phyloP scores from a whole-genome alignment of 2,797 vertebrate genomes.

The Crenuchus spilurus region DNA sequence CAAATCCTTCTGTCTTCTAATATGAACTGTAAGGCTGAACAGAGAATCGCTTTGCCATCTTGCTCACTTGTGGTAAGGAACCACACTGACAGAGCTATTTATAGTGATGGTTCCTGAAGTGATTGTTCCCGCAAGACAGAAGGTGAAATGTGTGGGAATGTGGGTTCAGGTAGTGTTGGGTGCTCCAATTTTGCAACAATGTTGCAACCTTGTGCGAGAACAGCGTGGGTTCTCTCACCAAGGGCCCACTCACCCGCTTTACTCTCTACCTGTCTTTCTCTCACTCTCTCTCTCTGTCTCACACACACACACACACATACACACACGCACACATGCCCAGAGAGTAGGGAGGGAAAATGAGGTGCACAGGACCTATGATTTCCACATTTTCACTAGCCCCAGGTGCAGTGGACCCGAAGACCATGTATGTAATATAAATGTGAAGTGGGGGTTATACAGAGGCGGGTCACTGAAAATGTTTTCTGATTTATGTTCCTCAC shows the following conservation, averaged over 20 bases:
- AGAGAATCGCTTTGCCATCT: too few species aligned
- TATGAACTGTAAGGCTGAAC: too few species aligned
- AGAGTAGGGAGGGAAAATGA: not conserved
- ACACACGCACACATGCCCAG: not conserved
- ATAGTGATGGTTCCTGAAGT: too few species aligned
- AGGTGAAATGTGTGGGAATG: too few species aligned
- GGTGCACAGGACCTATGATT: slow-evolving; percentile 5
- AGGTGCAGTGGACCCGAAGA: not conserved
- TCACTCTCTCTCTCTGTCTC: too few species aligned
- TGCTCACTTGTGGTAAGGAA: too few species aligned
- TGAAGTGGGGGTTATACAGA: not conserved
- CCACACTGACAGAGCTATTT: too few species aligned
- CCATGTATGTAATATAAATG: not conserved
- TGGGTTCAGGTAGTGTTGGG: too few species aligned
- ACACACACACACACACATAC: not conserved
- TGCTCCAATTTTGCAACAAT: too few species aligned
- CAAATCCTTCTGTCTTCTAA: too few species aligned
- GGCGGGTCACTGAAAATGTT: not conserved
- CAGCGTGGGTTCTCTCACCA: slow-evolving; percentile 1
- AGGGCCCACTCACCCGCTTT: not conserved
- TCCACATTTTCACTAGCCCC: not conserved
- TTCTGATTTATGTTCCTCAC: not conserved
- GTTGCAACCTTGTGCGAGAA: not conserved
- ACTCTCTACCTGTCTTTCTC: not conserved
- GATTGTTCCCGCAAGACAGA: too few species aligned